Conservation (phyloP, 1,140 invertebrate species). For the Diploscapter pachys region DNA sequence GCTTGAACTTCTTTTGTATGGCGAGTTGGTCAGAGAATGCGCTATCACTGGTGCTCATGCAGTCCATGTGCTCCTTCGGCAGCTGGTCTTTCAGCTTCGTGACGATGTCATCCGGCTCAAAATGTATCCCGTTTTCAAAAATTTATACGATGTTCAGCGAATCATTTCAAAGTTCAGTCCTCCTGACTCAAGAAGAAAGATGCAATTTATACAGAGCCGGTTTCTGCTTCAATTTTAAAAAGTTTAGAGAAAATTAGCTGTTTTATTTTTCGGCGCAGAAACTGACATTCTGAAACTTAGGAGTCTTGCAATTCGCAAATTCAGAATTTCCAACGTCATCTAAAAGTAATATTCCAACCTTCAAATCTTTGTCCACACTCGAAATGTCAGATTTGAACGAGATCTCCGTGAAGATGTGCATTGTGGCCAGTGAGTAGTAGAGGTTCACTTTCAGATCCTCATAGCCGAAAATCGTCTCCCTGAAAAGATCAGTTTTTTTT, state of each 20-base stretch:
- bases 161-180: not conserved
- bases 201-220: no score
- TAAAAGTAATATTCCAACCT: not conserved
- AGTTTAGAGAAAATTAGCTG: constrained; percentile 37
- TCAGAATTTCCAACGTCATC: no score
- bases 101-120: constrained; percentile 77
- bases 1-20: constrained; percentile 72
- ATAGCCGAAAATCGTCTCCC: constrained; percentile 89
- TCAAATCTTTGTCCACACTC: not conserved
- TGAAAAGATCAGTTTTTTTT: constrained; percentile 59
- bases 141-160: not conserved
- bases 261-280: no score
- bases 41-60: constrained; percentile 67
- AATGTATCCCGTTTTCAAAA: not conserved
- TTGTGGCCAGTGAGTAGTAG: constrained; percentile 76
- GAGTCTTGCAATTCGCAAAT: no score
- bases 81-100: constrained; percentile 67
- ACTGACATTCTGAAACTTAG: no score
- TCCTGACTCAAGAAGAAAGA: not conserved
- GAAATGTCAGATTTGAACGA: constrained; percentile 37
- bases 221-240: not conserved
- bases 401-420: constrained; percentile 72
- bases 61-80: constrained; percentile 63
- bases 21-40: constrained; percentile 68
- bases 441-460: constrained; percentile 75